Base-by-base conservation (phyloP, 2,888 invertebrate genomes). In the Pristionchus exspectatus region DNA sequence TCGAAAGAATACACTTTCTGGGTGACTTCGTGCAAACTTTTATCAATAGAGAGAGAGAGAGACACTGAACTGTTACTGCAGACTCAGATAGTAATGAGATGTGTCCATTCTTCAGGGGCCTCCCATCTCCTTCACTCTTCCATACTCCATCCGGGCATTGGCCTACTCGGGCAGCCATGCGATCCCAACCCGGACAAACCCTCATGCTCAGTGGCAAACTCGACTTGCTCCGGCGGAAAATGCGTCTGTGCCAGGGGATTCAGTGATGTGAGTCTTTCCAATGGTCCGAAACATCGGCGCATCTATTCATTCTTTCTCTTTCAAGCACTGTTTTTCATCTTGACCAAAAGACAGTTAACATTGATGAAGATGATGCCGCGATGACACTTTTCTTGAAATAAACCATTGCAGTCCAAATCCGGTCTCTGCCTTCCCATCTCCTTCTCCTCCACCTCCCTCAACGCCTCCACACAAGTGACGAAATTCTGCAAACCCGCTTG, bases 131-230 rank as follows among this genome's bases (percentile, higher is more conserved):
- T 56, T 3, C 33, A 38, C 9, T n/a, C 72, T 3, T 21, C 54
- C 9, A 9, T 33, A 5, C 33, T 38, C 74, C 59, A 24, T 33
- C 88, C 88, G 30, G 21, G 7, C 9, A 21, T 83, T 3, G 89
- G 89, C 27, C 63, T 44, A 10, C 44, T 89, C 44, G 81, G 81
- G n/a, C 63, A 12, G n/a, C 83, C 89, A 12, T 89, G 89, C 24
- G 81, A 83, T 56, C 83, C 89, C n/a, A 56, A 89, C 33, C 81
- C 81, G 5, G 89, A 89, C 38, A 30, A 44, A 9, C 63, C 83
- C 0, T 27, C 89, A 2, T 89, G 89, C 38, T 9, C 81, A 2
- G 59, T 69, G 16, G 21, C 63, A 12, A 63, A 83, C n/a, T 56
- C 89, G 24, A 83, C 66, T 7, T 89, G 89, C 33, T 33, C 38